phyloP scores from a whole-genome alignment of 2,113 vertebrate species.

The Rhinolophus sinicus region DNA sequence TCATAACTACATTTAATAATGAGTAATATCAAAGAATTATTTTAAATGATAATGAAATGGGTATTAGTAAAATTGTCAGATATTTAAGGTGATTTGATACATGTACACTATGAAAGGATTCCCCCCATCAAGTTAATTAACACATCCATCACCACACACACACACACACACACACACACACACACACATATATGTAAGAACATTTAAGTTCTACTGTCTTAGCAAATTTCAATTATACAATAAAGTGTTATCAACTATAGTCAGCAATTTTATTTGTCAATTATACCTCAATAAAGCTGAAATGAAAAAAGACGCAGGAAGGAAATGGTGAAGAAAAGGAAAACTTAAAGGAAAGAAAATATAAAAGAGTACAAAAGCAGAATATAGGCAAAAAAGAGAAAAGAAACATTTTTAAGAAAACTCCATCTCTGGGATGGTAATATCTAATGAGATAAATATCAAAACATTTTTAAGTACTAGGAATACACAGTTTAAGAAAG shows the following conservation, averaged over 20 bases:
- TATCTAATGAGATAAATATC: not conserved
- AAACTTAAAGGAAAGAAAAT: not conserved
- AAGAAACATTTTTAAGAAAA: not conserved
- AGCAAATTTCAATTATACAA: too few relatives aligned
- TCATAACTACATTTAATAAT: conserved; percentile 71
- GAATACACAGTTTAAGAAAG: conserved; percentile 16
- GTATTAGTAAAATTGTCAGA: conserved; percentile 45
- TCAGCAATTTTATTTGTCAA: not conserved
- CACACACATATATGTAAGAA: too few relatives aligned
- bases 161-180: too few relatives aligned
- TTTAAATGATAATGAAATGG: conserved; percentile 70
- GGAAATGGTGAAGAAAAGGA: not conserved
- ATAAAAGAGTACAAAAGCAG: not conserved
- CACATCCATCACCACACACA: too few relatives aligned
- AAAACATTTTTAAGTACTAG: conserved; percentile 23
- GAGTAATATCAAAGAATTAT: conserved; percentile 63
- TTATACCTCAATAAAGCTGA: not conserved
- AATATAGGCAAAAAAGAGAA: not conserved
- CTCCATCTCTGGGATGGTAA: not conserved
- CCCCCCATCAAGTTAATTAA: too few relatives aligned
- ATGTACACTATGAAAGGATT: too few relatives aligned
- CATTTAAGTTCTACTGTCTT: too few relatives aligned
- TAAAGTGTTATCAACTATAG: too few relatives aligned
- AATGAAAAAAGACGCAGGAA: not conserved
- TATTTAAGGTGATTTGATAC: too few relatives aligned